phyloP scores from a whole-genome alignment of 2,113 vertebrate species.

The Boleophthalmus pectinirostris region DNA sequence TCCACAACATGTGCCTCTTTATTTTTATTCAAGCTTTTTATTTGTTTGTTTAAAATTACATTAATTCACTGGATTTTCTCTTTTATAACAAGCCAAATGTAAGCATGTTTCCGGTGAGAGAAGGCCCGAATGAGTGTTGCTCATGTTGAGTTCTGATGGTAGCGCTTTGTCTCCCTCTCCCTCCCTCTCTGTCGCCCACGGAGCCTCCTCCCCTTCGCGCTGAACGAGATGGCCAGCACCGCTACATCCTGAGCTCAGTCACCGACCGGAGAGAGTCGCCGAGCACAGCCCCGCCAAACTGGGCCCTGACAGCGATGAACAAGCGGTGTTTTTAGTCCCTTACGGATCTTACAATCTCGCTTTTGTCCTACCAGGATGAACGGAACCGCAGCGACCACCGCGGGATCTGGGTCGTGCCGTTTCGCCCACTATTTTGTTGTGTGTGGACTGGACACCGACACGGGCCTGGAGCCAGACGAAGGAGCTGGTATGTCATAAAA shows the following conservation, averaged over 20 bases:
- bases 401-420: constrained; percentile 81
- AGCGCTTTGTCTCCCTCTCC: constrained; percentile 44
- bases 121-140: neutral
- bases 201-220: constrained; percentile 43
- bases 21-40: too few species aligned
- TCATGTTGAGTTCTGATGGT: constrained; percentile 26
- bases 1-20: too few species aligned
- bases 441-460: constrained; percentile 90
- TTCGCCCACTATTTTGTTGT: constrained; percentile 93
- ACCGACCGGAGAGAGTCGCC: constrained; percentile 10
- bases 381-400: constrained; percentile 44
- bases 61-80: neutral
- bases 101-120: neutral
- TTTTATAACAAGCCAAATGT: neutral
- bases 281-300: neutral
- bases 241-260: constrained; percentile 50
- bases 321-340: constrained; percentile 8
- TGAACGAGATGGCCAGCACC: constrained; percentile 40
- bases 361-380: constrained; percentile 62
- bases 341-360: constrained; percentile 29
- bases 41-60: neutral
- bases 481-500: constrained; percentile 75
- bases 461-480: constrained; percentile 91
- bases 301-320: constrained; percentile 38
- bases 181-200: constrained; percentile 15